Conservation (phyloP, 2,888 invertebrate genomes). For the Andrena haemorrhoa region DNA sequence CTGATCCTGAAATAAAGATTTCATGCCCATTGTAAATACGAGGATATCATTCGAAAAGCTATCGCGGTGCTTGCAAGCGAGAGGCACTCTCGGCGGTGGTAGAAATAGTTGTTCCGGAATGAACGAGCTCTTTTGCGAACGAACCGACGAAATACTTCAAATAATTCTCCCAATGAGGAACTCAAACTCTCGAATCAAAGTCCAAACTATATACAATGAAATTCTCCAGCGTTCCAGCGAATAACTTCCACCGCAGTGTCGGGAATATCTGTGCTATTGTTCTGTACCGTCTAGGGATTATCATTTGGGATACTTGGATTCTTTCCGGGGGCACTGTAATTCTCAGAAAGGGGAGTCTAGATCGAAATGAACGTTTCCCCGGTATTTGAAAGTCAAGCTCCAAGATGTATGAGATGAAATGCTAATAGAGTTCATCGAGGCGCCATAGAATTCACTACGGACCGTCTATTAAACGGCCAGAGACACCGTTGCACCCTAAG, state of each 20-base stretch:
- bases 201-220: slow-evolving; percentile 12
- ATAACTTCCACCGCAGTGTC: slow-evolving; percentile 33
- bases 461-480: neutral
- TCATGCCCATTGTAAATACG: neutral
- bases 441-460: neutral
- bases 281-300: neutral
- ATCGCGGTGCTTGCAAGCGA: slow-evolving; percentile 6
- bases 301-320: too few species aligned
- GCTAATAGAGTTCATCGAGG: neutral
- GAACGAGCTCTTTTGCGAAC: slow-evolving; percentile 37
- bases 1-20: slow-evolving; percentile 1
- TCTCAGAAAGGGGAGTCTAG: too few species aligned
- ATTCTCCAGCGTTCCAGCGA: slow-evolving; percentile 9
- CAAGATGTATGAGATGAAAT: too few species aligned
- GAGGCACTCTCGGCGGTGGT: neutral
- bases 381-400: too few species aligned
- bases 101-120: slow-evolving; percentile 16
- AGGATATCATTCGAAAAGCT: neutral
- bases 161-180: slow-evolving; percentile 26
- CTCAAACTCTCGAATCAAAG: slow-evolving; percentile 37
- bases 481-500: neutral
- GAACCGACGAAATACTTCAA: slow-evolving; percentile 33
- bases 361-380: too few species aligned
- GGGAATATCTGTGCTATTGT: slow-evolving; percentile 23
- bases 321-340: too few species aligned